A percentile compares a stretch with the other conserved stretches of the same genome.
Evolutionary conservation across 2,888 invertebrate species (phyloP).

Genomic region (Dromius quadrimaculatus): DNA sequence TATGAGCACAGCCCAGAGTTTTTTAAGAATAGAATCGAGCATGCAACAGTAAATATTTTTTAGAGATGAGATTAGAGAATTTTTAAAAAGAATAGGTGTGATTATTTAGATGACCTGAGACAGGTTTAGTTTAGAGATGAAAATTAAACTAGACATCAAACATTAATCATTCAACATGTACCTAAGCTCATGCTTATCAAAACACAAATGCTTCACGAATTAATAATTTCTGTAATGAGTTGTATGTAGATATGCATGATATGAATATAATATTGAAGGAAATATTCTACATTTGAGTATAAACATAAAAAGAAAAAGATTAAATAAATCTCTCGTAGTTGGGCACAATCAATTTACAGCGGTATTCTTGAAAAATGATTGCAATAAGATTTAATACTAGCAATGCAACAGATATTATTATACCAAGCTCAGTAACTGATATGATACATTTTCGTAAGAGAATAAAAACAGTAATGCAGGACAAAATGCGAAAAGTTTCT

Average conservation of each 20-base stretch:
- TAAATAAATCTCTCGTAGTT: too few species aligned
- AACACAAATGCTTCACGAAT: constrained; percentile 20
- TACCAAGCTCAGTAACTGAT: too few species aligned
- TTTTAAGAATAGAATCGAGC: not conserved
- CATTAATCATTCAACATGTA: not conserved
- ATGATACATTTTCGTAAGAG: too few species aligned
- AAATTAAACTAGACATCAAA: constrained; percentile 15
- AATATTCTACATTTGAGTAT: too few species aligned
- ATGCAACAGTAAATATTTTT: constrained; percentile 9
- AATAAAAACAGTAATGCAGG: too few species aligned
- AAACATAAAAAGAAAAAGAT: too few species aligned
- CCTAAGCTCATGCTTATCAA: constrained; percentile 6
- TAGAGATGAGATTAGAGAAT: constrained; percentile 13
- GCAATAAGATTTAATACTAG: too few species aligned
- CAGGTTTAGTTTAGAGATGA: constrained; percentile 9
- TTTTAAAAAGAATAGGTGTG: constrained; percentile 18
- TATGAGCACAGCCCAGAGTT: too few species aligned
- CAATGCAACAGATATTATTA: too few species aligned
- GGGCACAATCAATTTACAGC: too few species aligned
- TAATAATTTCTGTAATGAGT: not conserved
- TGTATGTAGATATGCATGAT: constrained; percentile 21
- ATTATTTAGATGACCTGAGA: constrained; percentile 17
- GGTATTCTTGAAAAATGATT: too few species aligned
- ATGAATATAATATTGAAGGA: not conserved
- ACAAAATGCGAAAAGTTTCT: too few species aligned